Base-by-base conservation (phyloP, 2,797 vertebrate genomes). In the Anisognathus igniventris region DNA sequence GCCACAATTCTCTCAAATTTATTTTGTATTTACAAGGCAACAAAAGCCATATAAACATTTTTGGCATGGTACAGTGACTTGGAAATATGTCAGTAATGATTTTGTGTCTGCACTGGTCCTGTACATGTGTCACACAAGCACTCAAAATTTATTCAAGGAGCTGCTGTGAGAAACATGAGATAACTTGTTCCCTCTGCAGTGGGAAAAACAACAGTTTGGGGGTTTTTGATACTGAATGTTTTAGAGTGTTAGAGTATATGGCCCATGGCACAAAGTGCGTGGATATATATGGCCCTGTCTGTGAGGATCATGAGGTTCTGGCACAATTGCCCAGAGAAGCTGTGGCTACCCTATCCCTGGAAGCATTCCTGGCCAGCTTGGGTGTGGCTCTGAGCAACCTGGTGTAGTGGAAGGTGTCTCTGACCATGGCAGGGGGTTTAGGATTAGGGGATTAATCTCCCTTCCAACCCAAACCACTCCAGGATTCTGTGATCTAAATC, bases 21-120 rank as follows among this genome's bases (percentile, higher is more conserved):
- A 35, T 78, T 95, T 73, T 48, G 78, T 91, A 60, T 96, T 96
- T 97, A 88, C 65, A 94, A 95, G 83, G 72, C 85, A 96, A 92
- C 39, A 64, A 94, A 96, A 70, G 39, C 78, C 42, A 93, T 44
- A 94, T 76, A 95, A 96, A 87, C 35, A 67, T 94, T 30, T 65
- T 74, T 89, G 81, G 58, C 70, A 58, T 12, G 31, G 48, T 53
- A 50, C 10, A 70, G 37, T 77, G 15, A 35, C 71, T 77, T 79
- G 56, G 92, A 97, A 96, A 93, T 95, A 82, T 20, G n/a, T 58
- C 40, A 68, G 70, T 45, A 86, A 92, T 92, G 91, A 91, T 91
- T 93, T 92, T 92, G 47, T 35, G 67, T 31, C 48, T 67, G 44
- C 54, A 21, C 20, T 62, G 40, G 19, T 70, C 58, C 45, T 21